Base-by-base conservation (phyloP, 2,113 vertebrate species). In the Sarotherodon lohbergeri region DNA sequence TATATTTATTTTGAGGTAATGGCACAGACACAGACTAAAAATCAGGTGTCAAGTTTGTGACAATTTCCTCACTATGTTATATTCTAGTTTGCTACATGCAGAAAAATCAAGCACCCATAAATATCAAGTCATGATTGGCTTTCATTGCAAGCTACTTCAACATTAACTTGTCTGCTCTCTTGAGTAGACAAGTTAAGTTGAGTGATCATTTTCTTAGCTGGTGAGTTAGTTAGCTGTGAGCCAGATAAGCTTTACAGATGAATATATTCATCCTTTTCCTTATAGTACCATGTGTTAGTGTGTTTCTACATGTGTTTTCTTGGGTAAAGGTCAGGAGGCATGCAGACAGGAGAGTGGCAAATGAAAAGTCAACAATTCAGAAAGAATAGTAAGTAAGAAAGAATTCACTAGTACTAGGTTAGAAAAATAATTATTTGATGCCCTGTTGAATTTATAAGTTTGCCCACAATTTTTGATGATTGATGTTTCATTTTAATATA, bases 321-420 rank as follows among this genome's bases (percentile, higher is more conserved):
- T 92, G 80, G 85, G n/a, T 88, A 95, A 96, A 96, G 95, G 95
- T 96, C 94, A 96, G 87, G 89, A 93, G 86, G 84, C 87, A 84
- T 90, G 93, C 76, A 91, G 89, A 91, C 93, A 88, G 86, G 89
- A 92, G 92, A 89, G 81, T 89, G 92, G 94, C 91, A 95, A 94
- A 96, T 94, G 93, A 92, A 95, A 95, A 92, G 89, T 90, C 87
- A 94, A 93, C 91, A 93, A 94, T 90, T 89, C 90, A 91, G 85
- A 93, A 88, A 87, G 55, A 86, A 83, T 29, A 55, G 36, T 13
- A 13, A 46, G 41, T 14, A 46, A 46, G 43, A 46, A 46, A 13
- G 43, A 46, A 46, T 4, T 11, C 3, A 5, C 43, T 46, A 46
- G 43, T 43, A 43, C 9, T 3, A 12, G 41, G 41, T 9, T 43